These are phyloP conservation scores for Syngnathus typhle DNA, from an alignment of 2,113 vertebrate genomes.

Conservation along the genomic window DNA sequence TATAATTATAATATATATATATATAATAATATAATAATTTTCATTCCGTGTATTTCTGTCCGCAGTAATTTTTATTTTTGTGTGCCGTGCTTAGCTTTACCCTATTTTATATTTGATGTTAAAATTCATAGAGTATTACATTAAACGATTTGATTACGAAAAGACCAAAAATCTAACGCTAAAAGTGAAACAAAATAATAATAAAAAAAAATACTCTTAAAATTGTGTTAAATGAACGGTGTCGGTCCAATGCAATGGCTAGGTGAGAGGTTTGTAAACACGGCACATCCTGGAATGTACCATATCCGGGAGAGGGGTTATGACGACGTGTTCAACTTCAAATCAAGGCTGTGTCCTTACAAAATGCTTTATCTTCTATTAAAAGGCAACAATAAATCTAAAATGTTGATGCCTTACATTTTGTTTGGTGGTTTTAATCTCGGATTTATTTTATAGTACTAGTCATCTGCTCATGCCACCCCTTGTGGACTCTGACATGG, in stretches of 20 bases:
- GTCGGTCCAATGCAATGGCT: slow-evolving; percentile 44
- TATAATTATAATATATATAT: no score
- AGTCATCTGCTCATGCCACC: background rate
- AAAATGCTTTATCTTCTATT: slow-evolving; percentile 14
- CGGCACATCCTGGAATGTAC: slow-evolving; percentile 69
- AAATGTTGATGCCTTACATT: background rate
- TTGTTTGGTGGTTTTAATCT: background rate
- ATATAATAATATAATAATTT: no score
- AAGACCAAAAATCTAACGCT: background rate
- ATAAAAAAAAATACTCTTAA: background rate
- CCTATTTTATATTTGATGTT: background rate
- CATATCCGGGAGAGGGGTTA: slow-evolving; percentile 23
- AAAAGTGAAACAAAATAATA: background rate
- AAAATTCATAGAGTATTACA: background rate
- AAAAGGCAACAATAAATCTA: background rate
- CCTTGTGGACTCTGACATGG: slow-evolving; percentile 38
- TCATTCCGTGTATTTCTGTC: background rate
- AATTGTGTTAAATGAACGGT: background rate
- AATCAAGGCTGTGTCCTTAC: background rate
- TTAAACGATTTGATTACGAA: background rate
- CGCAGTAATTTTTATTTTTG: background rate
- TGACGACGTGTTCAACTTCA: accelerated
- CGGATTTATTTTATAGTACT: background rate
- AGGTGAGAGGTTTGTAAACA: slow-evolving; percentile 67
- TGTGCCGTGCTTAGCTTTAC: background rate